Evolutionary conservation across 2,888 invertebrate species (phyloP).

Genomic region (Clostera curtula): DNA sequence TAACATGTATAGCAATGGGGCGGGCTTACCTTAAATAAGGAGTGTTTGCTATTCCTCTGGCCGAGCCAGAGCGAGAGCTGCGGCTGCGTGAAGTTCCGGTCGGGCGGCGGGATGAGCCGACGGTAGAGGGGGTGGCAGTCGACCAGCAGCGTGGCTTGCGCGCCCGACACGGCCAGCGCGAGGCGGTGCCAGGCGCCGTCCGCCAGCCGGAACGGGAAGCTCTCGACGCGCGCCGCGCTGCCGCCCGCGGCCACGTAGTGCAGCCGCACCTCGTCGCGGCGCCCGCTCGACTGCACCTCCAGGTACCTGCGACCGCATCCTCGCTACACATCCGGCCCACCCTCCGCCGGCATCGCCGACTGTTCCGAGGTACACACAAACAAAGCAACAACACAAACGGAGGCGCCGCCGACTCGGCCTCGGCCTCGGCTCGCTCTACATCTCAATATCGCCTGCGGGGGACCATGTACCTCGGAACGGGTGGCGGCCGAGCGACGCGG

Average conservation of each 20-base stretch:
- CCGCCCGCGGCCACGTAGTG: slow-evolving; percentile 84
- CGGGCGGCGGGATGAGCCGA: slow-evolving; percentile 84
- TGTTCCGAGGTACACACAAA: slow-evolving; percentile 75
- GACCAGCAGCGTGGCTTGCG: slow-evolving; percentile 87
- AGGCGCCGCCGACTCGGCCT: slow-evolving; percentile 48
- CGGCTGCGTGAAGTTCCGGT: slow-evolving; percentile 83
- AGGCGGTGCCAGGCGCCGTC: slow-evolving; percentile 92
- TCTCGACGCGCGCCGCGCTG: slow-evolving; percentile 81
- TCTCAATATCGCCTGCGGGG: slow-evolving; percentile 76
- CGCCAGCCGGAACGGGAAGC: slow-evolving; percentile 90
- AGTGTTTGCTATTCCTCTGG: slow-evolving; percentile 89
- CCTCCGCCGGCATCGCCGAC: slow-evolving; percentile 52
- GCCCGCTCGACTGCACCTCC: slow-evolving; percentile 93
- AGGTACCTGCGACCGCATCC: slow-evolving; percentile 80
- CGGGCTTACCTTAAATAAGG: slow-evolving; percentile 85
- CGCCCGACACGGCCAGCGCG: slow-evolving; percentile 88
- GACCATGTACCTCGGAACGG: slow-evolving; percentile 77
- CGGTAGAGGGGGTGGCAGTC: slow-evolving; percentile 92
- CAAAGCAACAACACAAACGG: slow-evolving; percentile 67
- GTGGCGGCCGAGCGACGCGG: slow-evolving; percentile 49
- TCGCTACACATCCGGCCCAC: slow-evolving; percentile 35
- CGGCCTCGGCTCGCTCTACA: slow-evolving; percentile 71
- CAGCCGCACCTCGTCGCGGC: slow-evolving; percentile 89
- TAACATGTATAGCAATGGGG: not conserved
- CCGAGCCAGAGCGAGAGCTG: slow-evolving; percentile 89